Evolutionary conservation across 37 sponge, comb jelly and placozoan species (phyloP).

Genomic region (Tethya wilhelma): DNA sequence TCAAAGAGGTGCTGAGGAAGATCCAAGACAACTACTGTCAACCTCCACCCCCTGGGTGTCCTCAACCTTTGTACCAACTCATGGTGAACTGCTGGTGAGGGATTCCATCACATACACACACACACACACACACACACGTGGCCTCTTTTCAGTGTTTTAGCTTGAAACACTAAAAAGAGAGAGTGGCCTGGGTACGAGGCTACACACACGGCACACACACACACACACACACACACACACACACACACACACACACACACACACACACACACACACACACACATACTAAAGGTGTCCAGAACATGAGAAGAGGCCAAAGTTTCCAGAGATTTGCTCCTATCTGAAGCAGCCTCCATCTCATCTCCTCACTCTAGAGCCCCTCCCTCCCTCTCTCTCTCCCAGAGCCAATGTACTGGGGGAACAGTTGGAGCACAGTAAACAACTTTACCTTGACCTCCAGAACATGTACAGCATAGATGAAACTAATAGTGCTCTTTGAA

Average conservation of each 20-base stretch:
- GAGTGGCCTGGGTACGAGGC: no score
- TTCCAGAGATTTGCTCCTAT: conserved; percentile 28
- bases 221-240: neutral
- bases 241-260: neutral
- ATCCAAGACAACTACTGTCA: conserved; percentile 13
- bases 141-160: no score
- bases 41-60: conserved; percentile 64
- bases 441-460: conserved; percentile 31
- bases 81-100: conserved; percentile 70
- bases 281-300: conserved; percentile 13
- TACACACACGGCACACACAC: no score
- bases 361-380: conserved; percentile 10
- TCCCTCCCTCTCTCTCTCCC: conserved; percentile 1
- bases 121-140: neutral
- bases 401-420: conserved; percentile 23
- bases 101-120: neutral
- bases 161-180: no score
- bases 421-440: neutral
- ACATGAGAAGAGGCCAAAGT: conserved; percentile 22
- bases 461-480: conserved; percentile 31
- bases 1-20: conserved; percentile 24
- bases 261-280: neutral
- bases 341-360: neutral
- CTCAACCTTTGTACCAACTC: conserved; percentile 44
- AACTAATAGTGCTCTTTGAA: no score